Base-by-base conservation (phyloP, 2,888 invertebrate genomes). In the Clitarchus hookeri region DNA sequence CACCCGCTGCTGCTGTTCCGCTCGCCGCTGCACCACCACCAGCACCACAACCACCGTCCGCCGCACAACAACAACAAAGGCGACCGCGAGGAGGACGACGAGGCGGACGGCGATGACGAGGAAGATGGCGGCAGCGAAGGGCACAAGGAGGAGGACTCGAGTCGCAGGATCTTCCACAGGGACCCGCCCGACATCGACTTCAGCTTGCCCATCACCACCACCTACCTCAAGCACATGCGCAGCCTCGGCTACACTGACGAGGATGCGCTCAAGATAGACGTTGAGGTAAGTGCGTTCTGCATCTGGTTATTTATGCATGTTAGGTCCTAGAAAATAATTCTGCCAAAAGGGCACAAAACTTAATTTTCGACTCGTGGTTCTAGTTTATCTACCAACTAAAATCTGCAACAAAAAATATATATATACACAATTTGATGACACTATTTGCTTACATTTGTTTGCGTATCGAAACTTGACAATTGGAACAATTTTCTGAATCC, bases 181-280 rank as follows among this genome's bases (percentile, higher is more conserved):
- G 92, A 92, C 26, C 88, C 89, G 86, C 86, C 87, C 80, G 86
- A 88, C 89, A 94, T 96, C 88, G 96, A 97, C 92, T 96, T 95
- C 93, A 96, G 96, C 90, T 94, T 97, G 90, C 97, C 98, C 84
- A 97, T 97, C 89, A 98, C 97, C 84, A 97, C 97, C 85, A 96
- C 97, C 65, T 97, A 97, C 92, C 93, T 98, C 91, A 97, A 96
- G 91, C 95, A 96, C 90, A 96, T 97, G 93, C 93, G 96, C 91
- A 96, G 94, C 91, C 93, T 96, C 91, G 95, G 94, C 86, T 91
- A 94, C 89, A 91, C 93, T 90, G 93, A 94, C 90, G 93, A 94
- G 90, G 93, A 94, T 90, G 94, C 94, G 12, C 90, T 94, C 89
- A 93, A 93, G 89, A 92, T 94, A 88, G 93, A 94, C 89, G 93